These are phyloP conservation scores for Hypomecis atomaria DNA, from an alignment of 2,888 invertebrate species.

Conservation along the genomic window DNA sequence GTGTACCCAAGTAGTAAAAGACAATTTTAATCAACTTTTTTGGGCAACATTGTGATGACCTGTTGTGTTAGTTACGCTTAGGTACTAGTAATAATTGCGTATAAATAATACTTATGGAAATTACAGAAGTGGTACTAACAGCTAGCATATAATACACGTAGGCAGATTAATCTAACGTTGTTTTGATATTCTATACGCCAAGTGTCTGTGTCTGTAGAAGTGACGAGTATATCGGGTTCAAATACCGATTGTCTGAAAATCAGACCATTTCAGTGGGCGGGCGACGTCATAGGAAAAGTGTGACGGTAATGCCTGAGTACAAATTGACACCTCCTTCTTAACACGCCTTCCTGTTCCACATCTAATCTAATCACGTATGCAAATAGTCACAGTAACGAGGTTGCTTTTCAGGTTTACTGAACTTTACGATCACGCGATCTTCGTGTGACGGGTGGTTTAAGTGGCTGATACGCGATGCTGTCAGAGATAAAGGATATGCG, in stretches of 20 bases:
- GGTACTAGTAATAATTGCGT: no score
- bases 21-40: no score
- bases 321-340: conserved; percentile 38
- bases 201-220: neutral
- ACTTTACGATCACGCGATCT: conserved; percentile 37
- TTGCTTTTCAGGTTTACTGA: conserved; percentile 37
- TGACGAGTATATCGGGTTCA: conserved; percentile 15
- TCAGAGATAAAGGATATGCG: conserved; percentile 40
- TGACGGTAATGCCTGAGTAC: conserved; percentile 29
- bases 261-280: conserved; percentile 30
- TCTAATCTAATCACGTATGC: conserved; percentile 34
- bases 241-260: conserved; percentile 27
- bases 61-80: no score
- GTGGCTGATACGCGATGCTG: conserved; percentile 36
- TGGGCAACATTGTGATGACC: no score
- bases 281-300: conserved; percentile 30
- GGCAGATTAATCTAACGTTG: neutral
- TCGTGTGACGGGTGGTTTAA: conserved; percentile 26
- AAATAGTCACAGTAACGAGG: conserved; percentile 35
- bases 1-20: no score
- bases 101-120: no score
- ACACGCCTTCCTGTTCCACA: conserved; percentile 37
- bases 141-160: no score
- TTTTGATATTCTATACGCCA: conserved; percentile 5
- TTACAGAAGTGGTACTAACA: no score